These are phyloP conservation scores for Grapholita molesta DNA, from an alignment of 1,140 invertebrate species.

Conservation along the genomic window DNA sequence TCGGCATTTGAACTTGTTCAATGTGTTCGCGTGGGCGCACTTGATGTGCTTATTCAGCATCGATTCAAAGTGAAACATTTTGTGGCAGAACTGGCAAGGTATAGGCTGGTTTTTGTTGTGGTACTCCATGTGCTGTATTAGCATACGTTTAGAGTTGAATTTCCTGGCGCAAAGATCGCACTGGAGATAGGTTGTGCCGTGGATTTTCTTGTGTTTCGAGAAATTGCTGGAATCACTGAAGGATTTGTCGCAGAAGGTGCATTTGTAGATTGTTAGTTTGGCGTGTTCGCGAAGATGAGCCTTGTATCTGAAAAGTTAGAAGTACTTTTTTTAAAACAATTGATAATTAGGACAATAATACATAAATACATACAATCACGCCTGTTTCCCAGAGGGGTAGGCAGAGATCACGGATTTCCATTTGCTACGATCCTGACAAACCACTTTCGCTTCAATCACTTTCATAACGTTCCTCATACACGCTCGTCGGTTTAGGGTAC, in stretches of 20 bases:
- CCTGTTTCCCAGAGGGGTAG: no score
- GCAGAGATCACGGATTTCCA: no score
- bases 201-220: conserved; percentile 76
- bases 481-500: no score
- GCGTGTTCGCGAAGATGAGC: conserved; percentile 72
- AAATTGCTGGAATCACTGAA: conserved; percentile 76
- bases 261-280: conserved; percentile 71
- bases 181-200: conserved; percentile 61
- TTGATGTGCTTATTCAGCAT: conserved; percentile 71
- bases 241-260: conserved; percentile 71
- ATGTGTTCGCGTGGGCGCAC: conserved; percentile 46
- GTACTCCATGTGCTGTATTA: conserved; percentile 69
- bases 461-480: no score
- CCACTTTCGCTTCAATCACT: no score
- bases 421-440: no score
- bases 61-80: conserved; percentile 63
- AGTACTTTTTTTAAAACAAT: no score
- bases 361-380: no score
- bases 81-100: conserved; percentile 55
- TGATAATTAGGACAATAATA: no score
- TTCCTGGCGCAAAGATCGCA: conserved; percentile 71
- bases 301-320: conserved; percentile 34
- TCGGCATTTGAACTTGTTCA: conserved; percentile 50
- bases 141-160: conserved; percentile 74
- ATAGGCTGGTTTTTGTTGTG: conserved; percentile 61